These are phyloP conservation scores for Rousettus leschenaultii DNA, from an alignment of 2,113 vertebrate genomes.

Conservation along the genomic window DNA sequence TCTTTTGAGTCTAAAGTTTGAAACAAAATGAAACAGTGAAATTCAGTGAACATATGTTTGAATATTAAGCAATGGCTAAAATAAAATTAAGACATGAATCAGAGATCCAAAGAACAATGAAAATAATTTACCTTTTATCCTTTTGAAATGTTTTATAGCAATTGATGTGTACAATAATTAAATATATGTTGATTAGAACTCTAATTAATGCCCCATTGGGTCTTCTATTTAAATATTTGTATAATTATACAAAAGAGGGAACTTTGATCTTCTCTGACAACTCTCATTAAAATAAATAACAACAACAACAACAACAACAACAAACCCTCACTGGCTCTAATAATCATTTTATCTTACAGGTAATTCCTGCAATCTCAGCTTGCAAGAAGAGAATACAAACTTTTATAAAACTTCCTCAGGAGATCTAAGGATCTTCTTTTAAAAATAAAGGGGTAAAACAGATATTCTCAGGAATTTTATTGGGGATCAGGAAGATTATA, in stretches of 20 bases:
- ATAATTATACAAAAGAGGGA: background rate
- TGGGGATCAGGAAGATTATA: background rate
- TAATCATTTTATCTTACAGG: background rate
- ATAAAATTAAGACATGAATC: conserved; percentile 1
- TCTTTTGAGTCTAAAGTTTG: background rate
- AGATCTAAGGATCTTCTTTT: background rate
- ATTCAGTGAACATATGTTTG: background rate
- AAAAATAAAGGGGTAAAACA: background rate
- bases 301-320: background rate
- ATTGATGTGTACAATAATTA: background rate
- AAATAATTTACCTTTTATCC: background rate
- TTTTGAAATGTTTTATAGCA: background rate
- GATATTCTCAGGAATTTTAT: background rate
- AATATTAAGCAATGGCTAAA: background rate
- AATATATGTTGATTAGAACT: background rate
- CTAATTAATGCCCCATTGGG: background rate
- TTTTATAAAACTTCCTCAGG: background rate
- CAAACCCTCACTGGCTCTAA: background rate
- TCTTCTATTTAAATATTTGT: background rate
- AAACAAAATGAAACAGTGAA: conserved; percentile 22
- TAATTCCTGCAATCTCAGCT: background rate
- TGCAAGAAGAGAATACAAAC: background rate
- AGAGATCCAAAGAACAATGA: background rate
- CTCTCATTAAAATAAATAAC: background rate
- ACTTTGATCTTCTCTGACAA: background rate